These are phyloP conservation scores for Clarias pachynema DNA, from an alignment of 2,797 vertebrate genomes.

Conservation along the genomic window DNA sequence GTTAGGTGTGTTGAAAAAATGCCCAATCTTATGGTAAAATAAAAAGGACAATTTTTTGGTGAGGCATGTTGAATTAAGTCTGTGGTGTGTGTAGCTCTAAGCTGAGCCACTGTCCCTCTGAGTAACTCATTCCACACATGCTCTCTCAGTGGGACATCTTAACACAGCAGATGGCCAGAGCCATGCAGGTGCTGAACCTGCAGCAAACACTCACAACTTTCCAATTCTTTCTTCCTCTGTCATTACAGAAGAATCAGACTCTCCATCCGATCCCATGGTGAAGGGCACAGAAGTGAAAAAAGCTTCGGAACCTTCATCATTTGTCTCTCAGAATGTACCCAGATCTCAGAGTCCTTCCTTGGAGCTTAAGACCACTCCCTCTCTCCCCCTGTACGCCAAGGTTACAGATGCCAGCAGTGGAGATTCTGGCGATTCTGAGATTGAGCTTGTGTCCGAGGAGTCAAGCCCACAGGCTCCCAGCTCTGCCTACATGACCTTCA, in stretches of 20 bases:
- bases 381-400: conserved; percentile 36
- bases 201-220: conserved; percentile 35
- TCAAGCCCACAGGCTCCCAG: conserved; percentile 57
- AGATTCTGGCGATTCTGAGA: conserved; percentile 95
- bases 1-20: not conserved
- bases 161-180: conserved; percentile 47
- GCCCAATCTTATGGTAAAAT: too few species aligned
- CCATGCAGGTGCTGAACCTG: conserved; percentile 34
- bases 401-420: conserved; percentile 80
- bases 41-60: not conserved
- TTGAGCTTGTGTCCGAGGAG: conserved; percentile 94
- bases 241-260: conserved; percentile 81
- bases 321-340: conserved; percentile 27
- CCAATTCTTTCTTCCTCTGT: conserved; percentile 20
- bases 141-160: conserved; percentile 33
- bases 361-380: conserved; percentile 72
- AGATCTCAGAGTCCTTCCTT: conserved; percentile 43
- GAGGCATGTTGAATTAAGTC: not conserved
- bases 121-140: conserved; percentile 37
- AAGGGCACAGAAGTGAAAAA: conserved; percentile 78
- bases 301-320: conserved; percentile 26
- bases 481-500: conserved; percentile 58
- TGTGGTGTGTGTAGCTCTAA: not conserved
- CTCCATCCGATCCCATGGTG: conserved; percentile 81
- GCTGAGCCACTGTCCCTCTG: conserved; percentile 26